These are phyloP conservation scores for Fringilla coelebs DNA, from an alignment of 2,797 vertebrate genomes.

Conservation along the genomic window DNA sequence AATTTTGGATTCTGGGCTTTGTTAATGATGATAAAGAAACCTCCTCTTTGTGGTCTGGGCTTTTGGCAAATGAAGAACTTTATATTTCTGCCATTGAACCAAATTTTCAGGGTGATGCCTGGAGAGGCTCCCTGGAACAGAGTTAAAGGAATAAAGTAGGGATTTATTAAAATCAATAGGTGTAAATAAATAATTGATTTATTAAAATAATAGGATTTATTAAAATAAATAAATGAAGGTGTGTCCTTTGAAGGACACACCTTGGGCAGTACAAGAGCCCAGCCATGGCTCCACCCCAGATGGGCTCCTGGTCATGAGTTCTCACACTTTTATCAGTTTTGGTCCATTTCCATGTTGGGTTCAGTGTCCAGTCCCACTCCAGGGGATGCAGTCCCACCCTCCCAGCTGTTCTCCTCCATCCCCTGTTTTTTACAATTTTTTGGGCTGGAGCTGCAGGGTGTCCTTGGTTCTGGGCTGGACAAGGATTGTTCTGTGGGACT, in stretches of 20 bases:
- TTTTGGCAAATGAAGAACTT: not conserved
- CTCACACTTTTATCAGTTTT: not conserved
- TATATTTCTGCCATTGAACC: not conserved
- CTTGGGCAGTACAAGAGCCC: not conserved
- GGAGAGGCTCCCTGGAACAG: not conserved
- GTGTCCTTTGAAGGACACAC: not conserved
- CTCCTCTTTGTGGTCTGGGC: not conserved
- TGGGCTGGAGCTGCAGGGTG: not conserved
- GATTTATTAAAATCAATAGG: not conserved
- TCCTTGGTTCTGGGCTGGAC: not conserved
- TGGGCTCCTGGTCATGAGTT: accelerated
- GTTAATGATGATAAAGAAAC: slow-evolving; percentile 27
- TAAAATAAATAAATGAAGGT: too few species aligned
- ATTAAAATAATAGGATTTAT: not conserved
- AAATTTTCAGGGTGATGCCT: not conserved
- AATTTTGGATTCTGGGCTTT: slow-evolving; percentile 3
- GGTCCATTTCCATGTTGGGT: not conserved
- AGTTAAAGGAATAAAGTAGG: not conserved
- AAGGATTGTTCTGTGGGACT: not conserved
- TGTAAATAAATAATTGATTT: too few species aligned
- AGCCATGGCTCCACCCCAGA: not conserved
- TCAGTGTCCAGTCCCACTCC: not conserved
- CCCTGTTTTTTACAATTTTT: not conserved
- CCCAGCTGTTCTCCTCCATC: not conserved
- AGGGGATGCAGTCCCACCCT: not conserved